Base-by-base conservation (phyloP, 1,140 invertebrate species). In the Amphibalanus amphitrite region DNA sequence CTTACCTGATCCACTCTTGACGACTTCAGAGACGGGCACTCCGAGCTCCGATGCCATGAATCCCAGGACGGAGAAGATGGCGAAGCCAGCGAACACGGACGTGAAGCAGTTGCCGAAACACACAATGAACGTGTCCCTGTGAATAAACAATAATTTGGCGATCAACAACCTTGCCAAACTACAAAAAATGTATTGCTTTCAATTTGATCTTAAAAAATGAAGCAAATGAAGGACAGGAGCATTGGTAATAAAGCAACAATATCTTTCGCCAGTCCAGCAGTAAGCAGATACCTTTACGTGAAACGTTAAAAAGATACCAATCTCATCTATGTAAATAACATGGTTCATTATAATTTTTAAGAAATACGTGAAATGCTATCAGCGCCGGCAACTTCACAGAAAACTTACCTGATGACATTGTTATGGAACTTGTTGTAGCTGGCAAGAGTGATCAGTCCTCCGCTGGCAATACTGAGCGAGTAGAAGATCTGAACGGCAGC, bases 41-140 rank as follows among this genome's bases (percentile, higher is more conserved):
- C 87, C 82, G 6, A 90, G 79, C 75, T 90, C 88, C 71, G 89
- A 85, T 0, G 89, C 89, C 73, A 91, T 79, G 77, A 90, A 91
- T 6, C 89, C 89, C 28, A 94, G 80, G 70, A 81, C 78, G 26
- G 76, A 76, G 72, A 82, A 81, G 29, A 81, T 80, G 13, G 81
- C 80, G 72, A 81, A 82, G 13, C 80, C 80, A 28, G 80, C 79
- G 70, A 79, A 81, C 38, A 81, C 77, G 38, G 76, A 80, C 17
- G 81, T 82, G 10, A 75, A 76, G 67, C 79, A 79, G 74, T 81
- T 81, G 28, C 77, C 74, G 69, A 79, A 70, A 15, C 77, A 76
- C 28, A 81, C 79, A 25, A 79, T 70, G 10, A 81, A 65, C 20
- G 78, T 76, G 73, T 81, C 79, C 1, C 47, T 59, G 47, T 6